Evolutionary conservation across 2,797 vertebrate genomes (phyloP), one percentile per base, ranked within the genome.

Genomic region (Protonibea diacanthus): DNA sequence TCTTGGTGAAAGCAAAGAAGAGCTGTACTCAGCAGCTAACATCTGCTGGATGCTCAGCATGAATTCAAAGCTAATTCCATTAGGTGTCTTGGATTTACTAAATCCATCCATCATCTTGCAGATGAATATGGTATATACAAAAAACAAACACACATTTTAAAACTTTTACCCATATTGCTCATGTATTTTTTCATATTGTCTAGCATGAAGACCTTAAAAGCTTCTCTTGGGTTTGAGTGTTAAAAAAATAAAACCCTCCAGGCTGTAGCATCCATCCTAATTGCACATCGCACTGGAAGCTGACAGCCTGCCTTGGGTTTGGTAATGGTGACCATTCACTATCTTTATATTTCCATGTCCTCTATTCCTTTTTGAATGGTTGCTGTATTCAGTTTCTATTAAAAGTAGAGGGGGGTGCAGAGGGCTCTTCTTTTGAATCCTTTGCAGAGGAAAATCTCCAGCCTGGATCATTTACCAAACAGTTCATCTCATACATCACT

Each of bases 381-480:
- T 77, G 66, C 67, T 71, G 58, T 61, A 71, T 53, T 57, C 21
- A 63, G 17, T 68, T 62, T 69, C 55, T 44, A 21, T 72, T 57
- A 67, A n/a, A 48, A 47, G 59, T 12, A 33, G n/a, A 56, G 27
- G 59, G 48, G 17, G 44, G 27, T 75, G 29, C 40, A 13, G 42
- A 29, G 42, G 47, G 57, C 29, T 56, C 18, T 20, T 52, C 14
- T 70, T 71, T 56, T 81, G 17, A 74, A 60, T 61, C 53, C 10
- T n/a, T 44, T 45, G n/a, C 33, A 5, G 38, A 63, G 38, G 23
- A 75, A 51, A 60, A 74, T 40, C 1, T 51, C 18, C 21, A 38
- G 25, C 51, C n/a, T 33, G 45, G 23, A 49, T 80, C 38, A 6
- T 75, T 62, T n/a, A 47, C 3, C 20, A 71, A 20, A 53, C 20